Evolutionary conservation across 2,888 invertebrate genomes (phyloP), one percentile per base, ranked within the genome.

Genomic region (Ochropleura plecta): DNA sequence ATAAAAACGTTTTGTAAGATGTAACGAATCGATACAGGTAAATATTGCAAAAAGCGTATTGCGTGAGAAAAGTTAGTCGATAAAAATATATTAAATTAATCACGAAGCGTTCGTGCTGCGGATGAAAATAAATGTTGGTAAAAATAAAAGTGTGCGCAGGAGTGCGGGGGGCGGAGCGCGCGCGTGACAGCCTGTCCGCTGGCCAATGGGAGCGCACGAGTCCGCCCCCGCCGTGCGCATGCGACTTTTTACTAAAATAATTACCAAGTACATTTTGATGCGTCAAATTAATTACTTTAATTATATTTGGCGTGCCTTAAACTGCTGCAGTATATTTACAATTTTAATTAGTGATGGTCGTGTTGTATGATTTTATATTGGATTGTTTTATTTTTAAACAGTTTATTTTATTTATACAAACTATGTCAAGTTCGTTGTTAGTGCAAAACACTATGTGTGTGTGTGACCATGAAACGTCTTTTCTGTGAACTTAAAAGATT

Each of bases 81-180:
- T 93, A 91, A 93, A 93, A 94, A 94, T 94, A 93, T 94, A 95
- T 95, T 94, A 93, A 94, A 95, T 95, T 95, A 95, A 96, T 94
- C 95, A 94, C 91, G 89, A 30, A 88, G 83, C 84, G 91, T 92
- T 93, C 94, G 92, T 93, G 93, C 86, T 81, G 87, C 72, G 90
- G 86, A 85, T 90, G 87, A 89, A 90, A 91, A 92, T 92, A 91
- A 91, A 88, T 90, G 88, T 90, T 88, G 84, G 76, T 88, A 88
- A 90, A 90, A 91, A 90, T 89, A 90, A 91, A 91, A 91, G 89
- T 83, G 79, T 88, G 85, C 73, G 86, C 80, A 85, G 84, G 85
- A 84, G 91, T 92, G 90, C 89, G 90, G 90, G 81, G 69, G 79
- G 89, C 88, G 81, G 86, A 79, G 84, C 84, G 84, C 78, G 84